These are phyloP conservation scores for Leucoraja ocellata DNA, from an alignment of 2,797 vertebrate genomes.

Conservation along the genomic window DNA sequence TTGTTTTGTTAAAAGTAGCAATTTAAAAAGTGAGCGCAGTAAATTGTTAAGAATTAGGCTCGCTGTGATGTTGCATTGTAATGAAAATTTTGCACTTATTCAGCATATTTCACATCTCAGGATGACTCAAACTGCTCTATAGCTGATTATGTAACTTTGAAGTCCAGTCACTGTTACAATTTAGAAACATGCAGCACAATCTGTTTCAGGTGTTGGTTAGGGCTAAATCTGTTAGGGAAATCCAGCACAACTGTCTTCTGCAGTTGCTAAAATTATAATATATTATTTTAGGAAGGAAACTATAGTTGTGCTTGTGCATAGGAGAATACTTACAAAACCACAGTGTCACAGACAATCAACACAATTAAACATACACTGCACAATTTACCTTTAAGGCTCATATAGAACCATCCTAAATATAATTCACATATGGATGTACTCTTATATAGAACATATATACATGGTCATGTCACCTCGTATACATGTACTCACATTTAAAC, in stretches of 20 bases:
- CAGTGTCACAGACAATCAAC: neutral
- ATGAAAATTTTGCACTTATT: neutral
- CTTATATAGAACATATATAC: neutral
- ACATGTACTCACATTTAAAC: neutral
- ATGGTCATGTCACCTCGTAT: neutral
- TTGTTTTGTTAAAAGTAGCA: neutral
- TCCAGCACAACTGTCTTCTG: neutral
- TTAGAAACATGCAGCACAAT: neutral
- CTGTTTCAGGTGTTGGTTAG: neutral
- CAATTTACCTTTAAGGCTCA: too few relatives aligned
- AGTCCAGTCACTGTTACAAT: neutral
- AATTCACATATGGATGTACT: neutral
- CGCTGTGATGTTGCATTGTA: neutral
- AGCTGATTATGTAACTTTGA: neutral
- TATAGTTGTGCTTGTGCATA: neutral
- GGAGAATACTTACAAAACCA: neutral
- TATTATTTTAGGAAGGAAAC: constrained; percentile 3
- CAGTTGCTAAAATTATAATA: neutral
- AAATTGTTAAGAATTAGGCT: constrained; percentile 1
- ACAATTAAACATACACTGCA: neutral
- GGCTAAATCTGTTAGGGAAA: neutral
- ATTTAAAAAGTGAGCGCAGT: neutral
- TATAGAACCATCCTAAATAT: neutral
- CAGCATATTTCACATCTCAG: neutral
- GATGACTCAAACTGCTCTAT: neutral